Conservation (phyloP, 2,113 vertebrate genomes). For the Taurulus bubalis region DNA sequence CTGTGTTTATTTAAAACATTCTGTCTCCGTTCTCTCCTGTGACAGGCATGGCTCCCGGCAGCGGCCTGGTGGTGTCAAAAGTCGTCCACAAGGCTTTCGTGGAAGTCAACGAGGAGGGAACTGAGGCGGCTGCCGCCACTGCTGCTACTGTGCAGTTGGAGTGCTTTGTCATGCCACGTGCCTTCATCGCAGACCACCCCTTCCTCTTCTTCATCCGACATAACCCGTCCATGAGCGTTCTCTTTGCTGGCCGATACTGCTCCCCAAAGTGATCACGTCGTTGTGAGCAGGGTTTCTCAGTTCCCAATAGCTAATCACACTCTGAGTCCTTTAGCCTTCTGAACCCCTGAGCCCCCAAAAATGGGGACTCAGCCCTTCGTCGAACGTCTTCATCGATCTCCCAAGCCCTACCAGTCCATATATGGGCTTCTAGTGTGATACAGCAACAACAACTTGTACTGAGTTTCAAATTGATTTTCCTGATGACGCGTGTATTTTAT, state of each 20-base stretch:
- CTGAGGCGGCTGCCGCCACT: conserved; percentile 88
- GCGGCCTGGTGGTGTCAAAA: conserved; percentile 86
- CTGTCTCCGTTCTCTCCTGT: background rate
- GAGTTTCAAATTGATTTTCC: too few relatives aligned
- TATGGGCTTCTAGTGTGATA: too few relatives aligned
- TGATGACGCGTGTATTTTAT: too few relatives aligned
- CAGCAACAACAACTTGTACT: too few relatives aligned
- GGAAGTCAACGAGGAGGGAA: conserved; percentile 92
- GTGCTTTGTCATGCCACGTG: too few relatives aligned
- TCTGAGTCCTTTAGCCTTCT: background rate
- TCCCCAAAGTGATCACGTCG: conserved; percentile 76
- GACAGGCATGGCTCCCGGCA: conserved; percentile 85
- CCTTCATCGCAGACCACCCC: conserved; percentile 90
- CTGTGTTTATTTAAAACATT: conserved; percentile 66
- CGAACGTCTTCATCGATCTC: too few relatives aligned
- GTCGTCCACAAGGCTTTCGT: conserved; percentile 91
- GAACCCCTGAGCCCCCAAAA: too few relatives aligned
- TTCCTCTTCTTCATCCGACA: conserved; percentile 92
- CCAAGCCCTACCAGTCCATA: too few relatives aligned
- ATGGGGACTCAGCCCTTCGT: too few relatives aligned
- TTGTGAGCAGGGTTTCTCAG: conserved; percentile 9
- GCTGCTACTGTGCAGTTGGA: conserved; percentile 61
- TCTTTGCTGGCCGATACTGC: conserved; percentile 88
- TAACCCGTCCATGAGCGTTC: conserved; percentile 82
- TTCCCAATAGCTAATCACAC: conserved; percentile 13